A percentile compares a stretch with the other conserved stretches of the same genome.
Evolutionary conservation across 2,113 vertebrate species (phyloP).

Genomic region (Piliocolobus tephrosceles): DNA sequence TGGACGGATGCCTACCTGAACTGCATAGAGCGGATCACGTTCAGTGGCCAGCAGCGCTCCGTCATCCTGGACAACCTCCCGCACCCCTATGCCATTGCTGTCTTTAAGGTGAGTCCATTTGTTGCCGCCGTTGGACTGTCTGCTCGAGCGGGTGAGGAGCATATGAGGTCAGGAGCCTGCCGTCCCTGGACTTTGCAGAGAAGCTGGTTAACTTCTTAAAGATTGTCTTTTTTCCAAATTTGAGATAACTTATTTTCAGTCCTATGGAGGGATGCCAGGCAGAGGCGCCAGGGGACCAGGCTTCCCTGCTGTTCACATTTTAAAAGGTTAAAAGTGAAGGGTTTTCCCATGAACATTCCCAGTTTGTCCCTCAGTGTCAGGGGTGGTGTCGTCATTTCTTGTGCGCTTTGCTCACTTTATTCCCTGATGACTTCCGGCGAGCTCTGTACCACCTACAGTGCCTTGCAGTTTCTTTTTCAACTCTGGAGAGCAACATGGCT

Average conservation of each 20-base stretch:
- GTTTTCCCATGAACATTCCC: neutral
- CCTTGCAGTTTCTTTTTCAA: neutral
- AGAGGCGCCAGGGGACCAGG: neutral
- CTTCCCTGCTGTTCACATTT: neutral
- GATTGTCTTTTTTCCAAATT: neutral
- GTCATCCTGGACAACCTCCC: slow-evolving; percentile 95
- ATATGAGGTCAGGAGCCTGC: accelerated
- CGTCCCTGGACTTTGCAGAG: too few species aligned
- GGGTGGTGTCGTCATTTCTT: accelerated
- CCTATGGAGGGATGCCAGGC: neutral
- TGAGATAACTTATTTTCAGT: neutral
- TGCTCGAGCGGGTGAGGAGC: accelerated
- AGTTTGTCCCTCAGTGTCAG: neutral
- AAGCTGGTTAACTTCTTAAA: neutral
- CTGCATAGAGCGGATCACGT: slow-evolving; percentile 94
- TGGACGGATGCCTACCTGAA: slow-evolving; percentile 98
- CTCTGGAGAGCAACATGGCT: neutral
- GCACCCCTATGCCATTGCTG: slow-evolving; percentile 96
- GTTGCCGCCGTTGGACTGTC: accelerated
- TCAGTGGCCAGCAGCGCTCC: slow-evolving; percentile 89
- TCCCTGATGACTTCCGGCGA: neutral
- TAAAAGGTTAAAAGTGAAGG: neutral
- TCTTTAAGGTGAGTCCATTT: slow-evolving; percentile 91
- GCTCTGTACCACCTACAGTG: accelerated
- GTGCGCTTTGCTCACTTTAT: neutral